Percentiles rank a stretch among this genome's conserved stretches.
These are phyloP conservation scores for Chauna torquata DNA, from an alignment of 2,113 vertebrate genomes.

Conservation along the genomic window DNA sequence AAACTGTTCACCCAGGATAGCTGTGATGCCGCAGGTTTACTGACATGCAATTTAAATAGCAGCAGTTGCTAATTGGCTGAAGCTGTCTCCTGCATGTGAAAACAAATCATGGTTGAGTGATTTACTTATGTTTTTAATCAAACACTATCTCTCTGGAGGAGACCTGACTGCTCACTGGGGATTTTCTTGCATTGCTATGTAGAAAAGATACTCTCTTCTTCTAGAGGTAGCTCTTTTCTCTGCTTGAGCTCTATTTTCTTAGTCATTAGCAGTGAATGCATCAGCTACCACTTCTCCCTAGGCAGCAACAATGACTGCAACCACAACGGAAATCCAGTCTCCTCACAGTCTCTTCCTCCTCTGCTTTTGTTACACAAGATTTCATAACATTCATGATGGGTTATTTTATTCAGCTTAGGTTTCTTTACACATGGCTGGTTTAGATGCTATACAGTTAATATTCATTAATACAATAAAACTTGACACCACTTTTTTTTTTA, in stretches of 20 bases:
- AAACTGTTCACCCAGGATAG: neutral
- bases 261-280: neutral
- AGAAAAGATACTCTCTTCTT: neutral
- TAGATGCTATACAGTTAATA: neutral
- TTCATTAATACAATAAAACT: neutral
- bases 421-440: neutral
- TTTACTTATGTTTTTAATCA: neutral
- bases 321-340: neutral
- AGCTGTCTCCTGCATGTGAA: neutral
- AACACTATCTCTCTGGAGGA: neutral
- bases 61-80: neutral
- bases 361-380: neutral
- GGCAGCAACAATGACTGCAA: neutral
- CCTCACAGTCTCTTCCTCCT: neutral
- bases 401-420: neutral
- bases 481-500: neutral
- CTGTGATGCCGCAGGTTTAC: neutral
- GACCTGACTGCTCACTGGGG: neutral
- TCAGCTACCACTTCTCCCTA: neutral
- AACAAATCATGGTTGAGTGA: neutral
- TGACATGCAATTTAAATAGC: neutral
- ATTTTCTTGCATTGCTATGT: neutral
- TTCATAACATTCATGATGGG: neutral
- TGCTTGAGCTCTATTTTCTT: neutral
- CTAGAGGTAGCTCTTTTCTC: neutral